Evolutionary conservation across 1,140 invertebrate species (phyloP).

Genomic region (Anagrus nilaparvatae): DNA sequence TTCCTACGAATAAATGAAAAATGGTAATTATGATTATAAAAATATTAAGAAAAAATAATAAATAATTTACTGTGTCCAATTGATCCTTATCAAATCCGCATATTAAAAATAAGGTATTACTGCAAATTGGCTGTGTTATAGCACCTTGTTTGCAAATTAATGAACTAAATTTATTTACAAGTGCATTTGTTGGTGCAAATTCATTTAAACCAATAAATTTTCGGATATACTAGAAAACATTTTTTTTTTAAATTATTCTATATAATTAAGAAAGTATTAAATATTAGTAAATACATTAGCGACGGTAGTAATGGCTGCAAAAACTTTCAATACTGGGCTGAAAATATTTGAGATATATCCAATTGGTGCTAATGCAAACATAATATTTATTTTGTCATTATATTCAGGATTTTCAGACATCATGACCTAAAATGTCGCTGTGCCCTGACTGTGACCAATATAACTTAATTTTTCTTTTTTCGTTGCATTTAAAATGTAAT

Average conservation of each 20-base stretch:
- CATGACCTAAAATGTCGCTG: slow-evolving; percentile 42
- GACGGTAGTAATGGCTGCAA: background rate
- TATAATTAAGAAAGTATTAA: too few relatives aligned
- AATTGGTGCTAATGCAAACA: slow-evolving; percentile 47
- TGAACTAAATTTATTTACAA: slow-evolving; percentile 34
- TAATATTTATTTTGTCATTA: slow-evolving; percentile 39
- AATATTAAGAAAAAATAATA: slow-evolving; percentile 13
- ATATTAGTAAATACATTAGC: too few relatives aligned
- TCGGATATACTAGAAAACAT: background rate
- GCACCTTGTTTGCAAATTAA: slow-evolving; percentile 39
- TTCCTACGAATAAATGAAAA: too few relatives aligned
- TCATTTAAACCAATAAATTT: slow-evolving; percentile 41
- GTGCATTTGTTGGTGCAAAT: slow-evolving; percentile 39
- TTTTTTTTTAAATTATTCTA: too few relatives aligned
- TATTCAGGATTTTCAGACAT: slow-evolving; percentile 45
- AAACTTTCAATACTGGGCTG: slow-evolving; percentile 10
- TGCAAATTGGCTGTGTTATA: slow-evolving; percentile 41
- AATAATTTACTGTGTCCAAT: slow-evolving; percentile 35
- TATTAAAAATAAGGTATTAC: slow-evolving; percentile 47
- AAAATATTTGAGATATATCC: slow-evolving; percentile 23
- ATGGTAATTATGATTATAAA: slow-evolving; percentile 50
- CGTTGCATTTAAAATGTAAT: slow-evolving; percentile 46
- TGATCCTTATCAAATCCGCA: slow-evolving; percentile 43
- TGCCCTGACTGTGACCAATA: slow-evolving; percentile 53
- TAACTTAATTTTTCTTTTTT: slow-evolving; percentile 42